A percentile compares a stretch with the other conserved stretches of the same genome.
Conservation (phyloP, 2,888 invertebrate genomes). For the Dryomyza anilis region DNA sequence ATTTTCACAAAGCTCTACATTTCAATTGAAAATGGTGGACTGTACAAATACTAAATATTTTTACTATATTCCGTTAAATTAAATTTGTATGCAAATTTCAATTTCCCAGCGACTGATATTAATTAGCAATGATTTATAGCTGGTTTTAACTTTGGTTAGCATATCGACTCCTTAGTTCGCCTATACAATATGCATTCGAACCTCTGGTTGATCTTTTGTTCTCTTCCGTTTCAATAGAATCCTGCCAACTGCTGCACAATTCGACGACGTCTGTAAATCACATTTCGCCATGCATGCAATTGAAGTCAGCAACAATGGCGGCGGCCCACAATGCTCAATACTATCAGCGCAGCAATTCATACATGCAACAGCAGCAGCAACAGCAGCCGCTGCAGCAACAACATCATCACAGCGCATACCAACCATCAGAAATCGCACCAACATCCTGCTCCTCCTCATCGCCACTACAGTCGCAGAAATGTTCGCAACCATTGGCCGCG, state of each 20-base stretch:
- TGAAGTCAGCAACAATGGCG: conserved; percentile 36
- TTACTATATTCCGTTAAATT: no score
- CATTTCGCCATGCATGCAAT: conserved; percentile 46
- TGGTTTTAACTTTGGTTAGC: no score
- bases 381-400: conserved; percentile 42
- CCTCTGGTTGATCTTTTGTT: not conserved
- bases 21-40: no score
- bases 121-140: no score
- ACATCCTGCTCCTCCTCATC: conserved; percentile 21
- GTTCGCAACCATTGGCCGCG: conserved; percentile 28
- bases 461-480: conserved; percentile 23
- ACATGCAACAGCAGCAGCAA: conserved; percentile 32
- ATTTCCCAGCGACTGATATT: no score
- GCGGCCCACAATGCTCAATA: conserved; percentile 14
- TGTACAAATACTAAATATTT: no score
- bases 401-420: conserved; percentile 38
- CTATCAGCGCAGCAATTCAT: conserved; percentile 27
- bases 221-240: conserved; percentile 49
- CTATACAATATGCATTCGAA: not conserved
- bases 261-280: conserved; percentile 53
- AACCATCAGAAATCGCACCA: conserved; percentile 34
- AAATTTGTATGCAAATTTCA: no score
- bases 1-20: no score
- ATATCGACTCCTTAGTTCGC: no score
- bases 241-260: conserved; percentile 57